phyloP scores from a whole-genome alignment of 2,797 vertebrate genomes.

The Arremon brunneinucha region DNA sequence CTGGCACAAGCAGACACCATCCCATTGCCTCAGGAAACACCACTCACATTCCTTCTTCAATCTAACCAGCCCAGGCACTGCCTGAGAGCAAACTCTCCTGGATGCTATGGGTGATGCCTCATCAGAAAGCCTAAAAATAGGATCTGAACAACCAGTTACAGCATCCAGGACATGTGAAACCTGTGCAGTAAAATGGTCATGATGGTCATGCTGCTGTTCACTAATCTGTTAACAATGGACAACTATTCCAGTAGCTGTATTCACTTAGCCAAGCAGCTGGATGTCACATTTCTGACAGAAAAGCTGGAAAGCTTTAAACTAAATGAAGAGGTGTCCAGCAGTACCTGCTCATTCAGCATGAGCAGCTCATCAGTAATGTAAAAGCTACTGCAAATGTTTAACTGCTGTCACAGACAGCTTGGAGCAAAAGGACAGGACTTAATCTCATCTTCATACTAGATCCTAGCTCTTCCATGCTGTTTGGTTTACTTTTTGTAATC shows the following conservation, averaged over 20 bases:
- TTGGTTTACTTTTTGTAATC: background rate
- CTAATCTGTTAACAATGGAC: background rate
- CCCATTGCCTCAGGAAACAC: background rate
- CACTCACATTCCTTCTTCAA: background rate
- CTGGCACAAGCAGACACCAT: background rate
- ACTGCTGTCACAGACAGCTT: background rate
- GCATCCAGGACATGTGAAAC: background rate
- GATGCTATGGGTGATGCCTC: background rate
- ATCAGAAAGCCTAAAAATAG: background rate
- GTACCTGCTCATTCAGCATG: background rate
- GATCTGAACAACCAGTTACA: background rate
- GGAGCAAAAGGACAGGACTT: background rate
- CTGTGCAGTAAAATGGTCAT: background rate
- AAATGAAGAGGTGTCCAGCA: background rate
- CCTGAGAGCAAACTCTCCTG: background rate
- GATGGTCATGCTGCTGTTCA: background rate
- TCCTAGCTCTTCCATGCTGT: background rate
- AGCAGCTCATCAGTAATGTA: background rate
- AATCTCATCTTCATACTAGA: background rate
- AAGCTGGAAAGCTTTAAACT: background rate
- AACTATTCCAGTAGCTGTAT: background rate
- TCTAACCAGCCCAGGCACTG: background rate
- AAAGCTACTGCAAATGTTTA: background rate
- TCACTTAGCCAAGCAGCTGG: background rate
- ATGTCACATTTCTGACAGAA: background rate